Conservation (phyloP, 2,888 invertebrate genomes). For the Andrena fulva region DNA sequence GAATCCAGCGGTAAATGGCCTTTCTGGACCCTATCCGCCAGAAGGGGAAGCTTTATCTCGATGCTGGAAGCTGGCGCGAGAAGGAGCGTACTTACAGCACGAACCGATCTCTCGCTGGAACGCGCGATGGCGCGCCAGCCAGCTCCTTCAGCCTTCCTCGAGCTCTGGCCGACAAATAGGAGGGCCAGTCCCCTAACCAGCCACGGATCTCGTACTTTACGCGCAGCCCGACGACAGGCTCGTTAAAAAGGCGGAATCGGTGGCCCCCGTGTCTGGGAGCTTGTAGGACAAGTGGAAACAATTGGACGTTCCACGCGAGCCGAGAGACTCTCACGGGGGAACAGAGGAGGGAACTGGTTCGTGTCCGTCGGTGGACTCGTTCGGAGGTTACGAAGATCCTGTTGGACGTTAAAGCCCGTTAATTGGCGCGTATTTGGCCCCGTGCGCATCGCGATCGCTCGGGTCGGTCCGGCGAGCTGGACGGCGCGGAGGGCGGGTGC, state of each 20-base stretch:
- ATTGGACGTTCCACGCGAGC: too few species aligned
- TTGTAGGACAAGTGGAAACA: too few species aligned
- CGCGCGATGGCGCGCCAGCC: background rate
- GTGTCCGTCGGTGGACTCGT: too few species aligned
- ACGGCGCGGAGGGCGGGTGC: background rate
- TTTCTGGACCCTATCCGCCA: background rate
- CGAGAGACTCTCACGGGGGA: too few species aligned
- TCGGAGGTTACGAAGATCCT: too few species aligned
- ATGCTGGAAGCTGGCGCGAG: conserved; percentile 23
- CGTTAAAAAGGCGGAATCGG: too few species aligned
- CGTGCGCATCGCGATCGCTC: background rate
- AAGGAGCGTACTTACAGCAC: too few species aligned
- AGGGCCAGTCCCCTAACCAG: background rate
- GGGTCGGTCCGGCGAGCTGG: background rate
- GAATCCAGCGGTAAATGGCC: conserved; percentile 46
- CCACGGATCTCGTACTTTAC: conserved; percentile 1
- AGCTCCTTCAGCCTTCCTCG: background rate
- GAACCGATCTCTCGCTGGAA: background rate
- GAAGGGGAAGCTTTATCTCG: conserved; percentile 30
- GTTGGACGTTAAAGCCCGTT: background rate
- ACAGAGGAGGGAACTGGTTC: too few species aligned
- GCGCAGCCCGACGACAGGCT: too few species aligned
- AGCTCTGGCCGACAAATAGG: background rate
- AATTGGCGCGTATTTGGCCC: conserved; percentile 3
- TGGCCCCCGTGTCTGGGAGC: too few species aligned